Conservation (phyloP, 2,113 vertebrate species). For the Phodopus roborovskii region DNA sequence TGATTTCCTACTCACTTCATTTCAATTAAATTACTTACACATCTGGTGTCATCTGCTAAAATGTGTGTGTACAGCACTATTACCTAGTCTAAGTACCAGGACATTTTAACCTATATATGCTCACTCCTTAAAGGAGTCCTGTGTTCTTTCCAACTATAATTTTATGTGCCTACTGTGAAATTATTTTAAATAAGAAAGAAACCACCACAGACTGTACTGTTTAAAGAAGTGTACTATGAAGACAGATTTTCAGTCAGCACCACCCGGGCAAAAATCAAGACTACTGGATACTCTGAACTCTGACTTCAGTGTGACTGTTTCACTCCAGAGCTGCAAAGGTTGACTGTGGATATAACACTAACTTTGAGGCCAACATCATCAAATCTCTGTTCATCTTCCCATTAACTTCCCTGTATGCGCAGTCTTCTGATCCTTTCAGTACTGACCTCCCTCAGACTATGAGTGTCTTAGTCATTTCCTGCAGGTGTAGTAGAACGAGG, state of each 20-base stretch:
- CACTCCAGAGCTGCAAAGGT: background rate
- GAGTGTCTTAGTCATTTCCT: background rate
- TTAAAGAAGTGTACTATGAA: background rate
- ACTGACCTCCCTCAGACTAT: accelerated
- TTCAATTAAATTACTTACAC: background rate
- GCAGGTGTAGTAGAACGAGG: background rate
- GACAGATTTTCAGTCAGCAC: background rate
- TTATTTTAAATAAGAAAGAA: background rate
- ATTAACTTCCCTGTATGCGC: accelerated
- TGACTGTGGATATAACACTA: background rate
- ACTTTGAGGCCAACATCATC: too few relatives aligned
- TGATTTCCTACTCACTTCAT: background rate
- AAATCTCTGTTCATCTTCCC: background rate
- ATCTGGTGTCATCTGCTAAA: background rate
- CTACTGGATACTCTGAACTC: background rate
- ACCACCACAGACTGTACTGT: background rate
- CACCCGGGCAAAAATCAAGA: background rate
- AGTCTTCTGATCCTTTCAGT: background rate
- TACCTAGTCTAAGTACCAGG: background rate
- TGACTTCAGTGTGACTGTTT: background rate
- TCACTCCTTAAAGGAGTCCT: background rate
- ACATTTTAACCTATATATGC: background rate
- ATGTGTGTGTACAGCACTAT: background rate
- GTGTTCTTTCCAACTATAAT: background rate
- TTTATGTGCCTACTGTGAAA: too few relatives aligned